Evolutionary conservation across 2,797 vertebrate genomes (phyloP).

Genomic region (Labeo calbasu): DNA sequence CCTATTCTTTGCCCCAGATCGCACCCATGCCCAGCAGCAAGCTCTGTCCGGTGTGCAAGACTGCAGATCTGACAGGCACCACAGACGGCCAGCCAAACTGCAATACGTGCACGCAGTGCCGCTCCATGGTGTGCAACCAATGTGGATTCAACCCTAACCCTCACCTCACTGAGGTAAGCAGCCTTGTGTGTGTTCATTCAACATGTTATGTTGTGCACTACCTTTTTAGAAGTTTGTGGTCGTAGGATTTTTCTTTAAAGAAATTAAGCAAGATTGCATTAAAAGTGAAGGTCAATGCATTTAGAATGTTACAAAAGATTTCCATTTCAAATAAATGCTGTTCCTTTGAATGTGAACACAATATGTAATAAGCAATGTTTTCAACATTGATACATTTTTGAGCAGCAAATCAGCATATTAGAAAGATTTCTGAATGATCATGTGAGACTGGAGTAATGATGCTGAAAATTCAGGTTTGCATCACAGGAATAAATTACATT

Average conservation of each 20-base stretch:
- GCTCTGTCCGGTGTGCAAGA: constrained; percentile 98
- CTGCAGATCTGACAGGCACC: constrained; percentile 88
- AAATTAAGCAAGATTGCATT: neutral
- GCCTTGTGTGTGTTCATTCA: neutral
- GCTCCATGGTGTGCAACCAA: constrained; percentile 94
- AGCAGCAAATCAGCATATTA: neutral
- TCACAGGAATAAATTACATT: neutral
- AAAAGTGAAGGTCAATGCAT: neutral
- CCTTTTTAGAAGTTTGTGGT: neutral
- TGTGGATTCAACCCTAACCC: constrained; percentile 99
- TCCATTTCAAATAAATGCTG: neutral
- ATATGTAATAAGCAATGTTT: neutral
- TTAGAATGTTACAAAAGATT: neutral
- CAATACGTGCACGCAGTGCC: constrained; percentile 96
- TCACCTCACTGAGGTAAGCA: constrained; percentile 93
- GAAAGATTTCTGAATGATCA: neutral
- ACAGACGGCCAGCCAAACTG: constrained; percentile 87
- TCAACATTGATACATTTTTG: neutral
- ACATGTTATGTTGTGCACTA: neutral
- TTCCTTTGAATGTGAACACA: neutral
- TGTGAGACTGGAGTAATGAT: constrained; percentile 3
- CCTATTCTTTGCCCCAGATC: constrained; percentile 97
- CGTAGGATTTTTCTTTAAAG: neutral
- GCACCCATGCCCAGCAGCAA: constrained; percentile 98
- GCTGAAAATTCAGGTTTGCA: neutral